Conservation (phyloP, 2,113 vertebrate species). For the Brachyistius frenatus region DNA sequence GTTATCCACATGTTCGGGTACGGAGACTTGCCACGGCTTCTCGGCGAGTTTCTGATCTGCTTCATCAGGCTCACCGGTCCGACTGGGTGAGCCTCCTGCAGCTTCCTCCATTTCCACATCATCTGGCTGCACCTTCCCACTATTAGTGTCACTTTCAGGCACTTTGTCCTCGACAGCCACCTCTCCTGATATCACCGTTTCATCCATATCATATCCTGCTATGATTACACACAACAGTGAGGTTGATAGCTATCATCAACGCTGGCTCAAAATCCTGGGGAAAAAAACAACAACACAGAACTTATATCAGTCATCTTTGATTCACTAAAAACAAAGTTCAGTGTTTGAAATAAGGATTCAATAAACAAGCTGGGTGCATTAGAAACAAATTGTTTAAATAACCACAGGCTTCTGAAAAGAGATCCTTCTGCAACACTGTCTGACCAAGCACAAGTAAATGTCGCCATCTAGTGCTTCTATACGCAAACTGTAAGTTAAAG, state of each 20-base stretch:
- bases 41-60: constrained; percentile 18
- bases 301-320: neutral
- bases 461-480: constrained; percentile 79
- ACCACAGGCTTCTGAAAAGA: constrained; percentile 15
- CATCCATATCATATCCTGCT: constrained; percentile 61
- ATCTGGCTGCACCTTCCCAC: constrained; percentile 49
- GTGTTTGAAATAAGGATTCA: neutral
- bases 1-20: constrained; percentile 30
- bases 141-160: constrained; percentile 61
- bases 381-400: neutral
- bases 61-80: constrained; percentile 75
- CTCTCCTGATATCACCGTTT: constrained; percentile 64
- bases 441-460: constrained; percentile 51
- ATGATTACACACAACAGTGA: constrained; percentile 4
- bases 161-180: constrained; percentile 49
- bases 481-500: constrained; percentile 4
- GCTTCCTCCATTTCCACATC: constrained; percentile 63
- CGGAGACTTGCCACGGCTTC: neutral
- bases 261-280: constrained; percentile 44
- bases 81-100: constrained; percentile 60
- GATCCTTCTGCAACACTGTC: neutral
- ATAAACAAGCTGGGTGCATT: constrained; percentile 13
- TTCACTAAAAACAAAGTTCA: constrained; percentile 11
- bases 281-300: constrained; percentile 18
- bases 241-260: constrained; percentile 11